Conservation (phyloP, 2,888 invertebrate species). For the Hydrotaea cyrtoneurina region DNA sequence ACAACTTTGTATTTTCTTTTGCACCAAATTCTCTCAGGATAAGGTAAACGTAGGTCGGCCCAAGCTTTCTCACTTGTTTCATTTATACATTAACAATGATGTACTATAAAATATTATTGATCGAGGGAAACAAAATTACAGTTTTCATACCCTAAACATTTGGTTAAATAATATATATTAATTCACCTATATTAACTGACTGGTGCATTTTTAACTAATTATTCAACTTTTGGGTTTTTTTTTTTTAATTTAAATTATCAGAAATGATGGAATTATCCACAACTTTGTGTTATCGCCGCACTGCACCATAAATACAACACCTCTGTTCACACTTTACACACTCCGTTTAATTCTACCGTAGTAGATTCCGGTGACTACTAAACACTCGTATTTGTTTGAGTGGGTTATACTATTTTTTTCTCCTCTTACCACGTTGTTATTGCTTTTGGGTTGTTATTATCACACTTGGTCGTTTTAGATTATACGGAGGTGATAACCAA, state of each 20-base stretch:
- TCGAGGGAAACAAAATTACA: too few species aligned
- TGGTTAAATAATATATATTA: too few species aligned
- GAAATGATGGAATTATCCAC: not conserved
- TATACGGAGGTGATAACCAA: slow-evolving; percentile 41
- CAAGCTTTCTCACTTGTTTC: too few species aligned
- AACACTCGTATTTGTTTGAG: not conserved
- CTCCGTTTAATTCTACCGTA: slow-evolving; percentile 29
- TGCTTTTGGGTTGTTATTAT: slow-evolving; percentile 50
- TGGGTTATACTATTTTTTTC: not conserved
- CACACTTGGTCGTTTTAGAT: slow-evolving; percentile 55
- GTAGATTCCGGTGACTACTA: slow-evolving; percentile 3
- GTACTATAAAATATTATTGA: too few species aligned
- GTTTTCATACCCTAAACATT: too few species aligned
- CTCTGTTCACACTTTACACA: slow-evolving; percentile 54
- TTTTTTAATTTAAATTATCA: not conserved
- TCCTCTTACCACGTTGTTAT: not conserved
- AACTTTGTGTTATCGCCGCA: not conserved
- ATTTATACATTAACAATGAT: too few species aligned
- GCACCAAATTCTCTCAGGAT: too few species aligned
- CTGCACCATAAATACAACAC: not conserved
- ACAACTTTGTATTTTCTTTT: too few species aligned
- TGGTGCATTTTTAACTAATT: not conserved
- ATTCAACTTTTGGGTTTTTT: too few species aligned
- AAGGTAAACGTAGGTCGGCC: too few species aligned
- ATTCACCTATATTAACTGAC: not conserved